Percentiles rank a stretch among this genome's conserved stretches.
phyloP scores from a whole-genome alignment of 2,888 invertebrate genomes.

The Pherbina coryleti region DNA sequence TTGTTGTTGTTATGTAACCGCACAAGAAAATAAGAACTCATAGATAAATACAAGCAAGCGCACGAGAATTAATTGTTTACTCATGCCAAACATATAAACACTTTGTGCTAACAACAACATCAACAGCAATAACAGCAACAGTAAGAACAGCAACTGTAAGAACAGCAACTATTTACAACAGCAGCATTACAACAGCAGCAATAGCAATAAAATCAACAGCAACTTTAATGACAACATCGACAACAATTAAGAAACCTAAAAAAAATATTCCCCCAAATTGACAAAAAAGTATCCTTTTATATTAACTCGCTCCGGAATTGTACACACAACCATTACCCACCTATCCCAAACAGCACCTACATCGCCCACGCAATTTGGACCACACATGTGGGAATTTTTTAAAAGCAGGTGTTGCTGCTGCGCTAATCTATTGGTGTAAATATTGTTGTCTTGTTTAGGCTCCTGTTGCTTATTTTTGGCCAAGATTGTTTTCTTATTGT shows the following conservation, averaged over 20 bases:
- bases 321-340: no score
- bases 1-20: not conserved
- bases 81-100: constrained; percentile 23
- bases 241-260: not conserved
- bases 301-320: no score
- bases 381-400: no score
- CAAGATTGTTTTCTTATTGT: no score
- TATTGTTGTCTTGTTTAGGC: no score
- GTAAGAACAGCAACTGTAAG: not conserved
- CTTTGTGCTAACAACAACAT: constrained; percentile 14
- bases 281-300: no score
- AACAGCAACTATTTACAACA: not conserved
- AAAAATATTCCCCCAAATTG: not conserved
- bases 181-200: not conserved
- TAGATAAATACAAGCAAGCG: not conserved
- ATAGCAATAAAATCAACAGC: not conserved
- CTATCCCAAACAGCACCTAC: no score
- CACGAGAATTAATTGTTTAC: constrained; percentile 27
- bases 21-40: not conserved
- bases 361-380: no score
- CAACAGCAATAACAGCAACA: not conserved
- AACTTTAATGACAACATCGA: not conserved
- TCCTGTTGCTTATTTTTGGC: no score
- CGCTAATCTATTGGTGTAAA: no score
- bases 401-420: no score